Evolutionary conservation across 2,113 vertebrate species (phyloP), one percentile per base, ranked within the genome.

Genomic region (Excalfactoria chinensis): DNA sequence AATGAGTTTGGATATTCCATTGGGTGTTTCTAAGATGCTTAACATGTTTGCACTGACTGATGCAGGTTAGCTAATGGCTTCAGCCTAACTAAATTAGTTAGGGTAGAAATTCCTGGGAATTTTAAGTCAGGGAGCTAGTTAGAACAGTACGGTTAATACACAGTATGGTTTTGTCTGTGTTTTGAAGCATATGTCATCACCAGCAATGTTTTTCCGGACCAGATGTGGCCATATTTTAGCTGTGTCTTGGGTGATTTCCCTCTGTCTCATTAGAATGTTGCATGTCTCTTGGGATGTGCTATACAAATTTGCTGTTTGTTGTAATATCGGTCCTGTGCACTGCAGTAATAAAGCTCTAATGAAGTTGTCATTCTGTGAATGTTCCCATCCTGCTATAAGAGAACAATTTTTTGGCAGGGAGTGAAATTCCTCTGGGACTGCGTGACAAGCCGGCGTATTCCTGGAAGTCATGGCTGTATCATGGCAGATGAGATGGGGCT

Each of bases 401-500:
- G 49, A 79, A 83, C 10, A 15, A 41, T 90, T 76, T 67, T n/a
- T 93, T 68, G 92, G 34, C 34, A 99, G 99, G 99, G 99, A 56
- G 99, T 99, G 86, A 99, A 98, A 94, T 99, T 99, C 96, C 97
- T 99, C 41, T 99, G 99, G 99, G 99, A 99, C 37, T 99, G 99
- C 79, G 99, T 99, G 96, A 99, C 98, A 0, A 98, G 99, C 40
- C 96, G 98, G 28, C 97, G 99, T 40, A 98, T 99, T 84, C 91
- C 98, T 0, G 98, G 97, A 11, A 99, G 99, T 10, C 98, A 98
- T 0, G 99, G 99, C 91, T 99, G 99, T 93, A 99, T 99, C 96
- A 99, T 99, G 99, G 99, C 99, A 14, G 99, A 99, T 1, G 99
- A 99, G 95, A 99, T 99, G 99, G 99, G 99, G 14, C 97, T 99